These are phyloP conservation scores for Ditula angustiorana DNA, from an alignment of 2,888 invertebrate genomes.

Conservation along the genomic window DNA sequence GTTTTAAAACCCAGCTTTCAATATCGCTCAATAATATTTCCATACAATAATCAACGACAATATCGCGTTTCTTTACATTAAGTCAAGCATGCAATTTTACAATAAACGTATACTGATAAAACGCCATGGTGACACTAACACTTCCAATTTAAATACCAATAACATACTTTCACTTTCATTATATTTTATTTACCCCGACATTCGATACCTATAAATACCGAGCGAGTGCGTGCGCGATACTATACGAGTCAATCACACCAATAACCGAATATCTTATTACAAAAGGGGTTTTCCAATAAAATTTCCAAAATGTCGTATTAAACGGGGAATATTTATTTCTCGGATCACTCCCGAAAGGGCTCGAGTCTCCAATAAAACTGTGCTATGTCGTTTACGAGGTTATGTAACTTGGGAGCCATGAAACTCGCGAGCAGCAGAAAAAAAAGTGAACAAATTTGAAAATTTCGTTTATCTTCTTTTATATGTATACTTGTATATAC, in stretches of 20 bases:
- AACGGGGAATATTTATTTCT: constrained; percentile 48
- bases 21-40: too few relatives aligned
- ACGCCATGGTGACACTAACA: constrained; percentile 9
- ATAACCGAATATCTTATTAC: constrained; percentile 27
- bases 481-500: too few relatives aligned
- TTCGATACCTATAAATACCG: constrained; percentile 8
- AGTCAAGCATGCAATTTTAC: constrained; percentile 21
- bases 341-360: constrained; percentile 34
- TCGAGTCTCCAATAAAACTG: constrained; percentile 29
- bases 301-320: constrained; percentile 44
- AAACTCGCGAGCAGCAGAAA: neutral
- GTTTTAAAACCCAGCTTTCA: too few relatives aligned
- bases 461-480: too few relatives aligned
- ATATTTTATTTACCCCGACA: constrained; percentile 10
- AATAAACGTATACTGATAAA: constrained; percentile 21
- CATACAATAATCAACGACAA: too few relatives aligned
- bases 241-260: constrained; percentile 28
- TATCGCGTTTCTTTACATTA: too few relatives aligned
- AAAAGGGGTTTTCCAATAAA: constrained; percentile 46
- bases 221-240: neutral
- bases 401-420: constrained; percentile 7
- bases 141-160: constrained; percentile 26
- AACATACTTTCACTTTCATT: constrained; percentile 30
- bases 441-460: neutral
- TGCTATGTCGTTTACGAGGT: constrained; percentile 28